Evolutionary conservation across 2,888 invertebrate genomes (phyloP).

Genomic region (Volucella bombylans): DNA sequence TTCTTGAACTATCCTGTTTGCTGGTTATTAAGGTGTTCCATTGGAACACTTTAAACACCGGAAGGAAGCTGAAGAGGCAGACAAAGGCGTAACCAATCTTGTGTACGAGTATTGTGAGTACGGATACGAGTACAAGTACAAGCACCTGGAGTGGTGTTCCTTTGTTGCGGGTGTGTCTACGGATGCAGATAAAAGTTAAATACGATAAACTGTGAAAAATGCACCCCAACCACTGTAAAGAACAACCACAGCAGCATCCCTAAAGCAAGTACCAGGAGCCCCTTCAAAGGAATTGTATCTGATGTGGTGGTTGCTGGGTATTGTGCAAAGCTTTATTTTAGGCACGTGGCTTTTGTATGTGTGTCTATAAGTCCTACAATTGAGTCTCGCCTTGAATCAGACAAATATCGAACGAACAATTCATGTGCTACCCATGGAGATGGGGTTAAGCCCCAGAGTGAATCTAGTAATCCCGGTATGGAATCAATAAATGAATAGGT

Average conservation of each 20-base stretch:
- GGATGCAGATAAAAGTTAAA: constrained; percentile 24
- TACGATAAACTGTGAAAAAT: constrained; percentile 41
- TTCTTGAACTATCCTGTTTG: neutral
- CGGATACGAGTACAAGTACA: too few species aligned
- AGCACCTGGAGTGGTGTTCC: neutral
- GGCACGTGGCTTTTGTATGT: constrained; percentile 34
- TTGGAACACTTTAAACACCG: constrained; percentile 2
- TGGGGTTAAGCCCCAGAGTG: constrained; percentile 56
- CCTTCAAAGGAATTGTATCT: constrained; percentile 22
- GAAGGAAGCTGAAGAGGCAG: constrained; percentile 15
- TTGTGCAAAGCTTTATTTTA: constrained; percentile 23
- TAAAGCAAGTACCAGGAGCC: neutral
- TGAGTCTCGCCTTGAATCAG: constrained; percentile 23
- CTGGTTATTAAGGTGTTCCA: constrained; percentile 5
- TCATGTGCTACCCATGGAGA: constrained; percentile 12
- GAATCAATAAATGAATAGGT: constrained; percentile 64
- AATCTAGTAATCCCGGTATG: constrained; percentile 47
- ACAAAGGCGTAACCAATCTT: constrained; percentile 13
- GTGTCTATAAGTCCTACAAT: neutral
- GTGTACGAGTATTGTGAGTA: constrained; percentile 7
- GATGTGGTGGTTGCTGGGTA: neutral
- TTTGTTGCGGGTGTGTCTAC: constrained; percentile 2
- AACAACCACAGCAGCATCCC: neutral
- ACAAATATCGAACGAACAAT: constrained; percentile 35
- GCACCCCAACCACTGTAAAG: neutral